phyloP scores from a whole-genome alignment of 2,888 invertebrate species.

The Cotesia congregata region DNA sequence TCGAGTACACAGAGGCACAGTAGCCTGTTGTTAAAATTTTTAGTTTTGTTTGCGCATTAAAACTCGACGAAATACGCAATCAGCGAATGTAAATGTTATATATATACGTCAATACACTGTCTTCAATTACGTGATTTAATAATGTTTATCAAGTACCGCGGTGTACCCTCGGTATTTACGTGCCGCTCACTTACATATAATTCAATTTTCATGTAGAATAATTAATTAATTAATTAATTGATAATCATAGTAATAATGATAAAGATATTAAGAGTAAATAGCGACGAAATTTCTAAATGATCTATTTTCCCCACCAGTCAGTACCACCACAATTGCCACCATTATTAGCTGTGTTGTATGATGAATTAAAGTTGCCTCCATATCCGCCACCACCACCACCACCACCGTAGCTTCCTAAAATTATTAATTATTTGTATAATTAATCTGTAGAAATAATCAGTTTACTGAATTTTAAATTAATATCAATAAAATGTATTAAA shows the following conservation, averaged over 20 bases:
- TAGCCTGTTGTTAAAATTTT: conserved; percentile 21
- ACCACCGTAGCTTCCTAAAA: conserved; percentile 54
- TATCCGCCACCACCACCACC: conserved; percentile 60
- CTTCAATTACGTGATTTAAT: conserved; percentile 18
- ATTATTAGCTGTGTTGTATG: conserved; percentile 64
- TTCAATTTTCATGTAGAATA: conserved; percentile 67
- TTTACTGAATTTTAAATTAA: background rate
- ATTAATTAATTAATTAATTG: conserved; percentile 50
- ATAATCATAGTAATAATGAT: conserved; percentile 58
- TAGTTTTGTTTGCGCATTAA: conserved; percentile 44
- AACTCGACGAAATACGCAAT: conserved; percentile 54
- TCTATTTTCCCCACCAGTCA: conserved; percentile 68
- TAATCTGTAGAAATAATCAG: background rate
- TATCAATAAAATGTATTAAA: background rate
- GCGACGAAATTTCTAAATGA: conserved; percentile 54
- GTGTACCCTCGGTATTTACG: conserved; percentile 48
- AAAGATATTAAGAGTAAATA: conserved; percentile 58
- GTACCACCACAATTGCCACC: conserved; percentile 61
- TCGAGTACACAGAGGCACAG: background rate
- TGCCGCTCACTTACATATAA: conserved; percentile 64
- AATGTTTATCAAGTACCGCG: conserved; percentile 28
- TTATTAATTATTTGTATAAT: background rate
- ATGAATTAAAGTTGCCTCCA: conserved; percentile 63
- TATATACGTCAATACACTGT: conserved; percentile 26
- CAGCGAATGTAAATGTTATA: conserved; percentile 50